Evolutionary conservation across 2,888 invertebrate genomes (phyloP), one percentile per base, ranked within the genome.

Genomic region (Callyntrura guangdongensis): DNA sequence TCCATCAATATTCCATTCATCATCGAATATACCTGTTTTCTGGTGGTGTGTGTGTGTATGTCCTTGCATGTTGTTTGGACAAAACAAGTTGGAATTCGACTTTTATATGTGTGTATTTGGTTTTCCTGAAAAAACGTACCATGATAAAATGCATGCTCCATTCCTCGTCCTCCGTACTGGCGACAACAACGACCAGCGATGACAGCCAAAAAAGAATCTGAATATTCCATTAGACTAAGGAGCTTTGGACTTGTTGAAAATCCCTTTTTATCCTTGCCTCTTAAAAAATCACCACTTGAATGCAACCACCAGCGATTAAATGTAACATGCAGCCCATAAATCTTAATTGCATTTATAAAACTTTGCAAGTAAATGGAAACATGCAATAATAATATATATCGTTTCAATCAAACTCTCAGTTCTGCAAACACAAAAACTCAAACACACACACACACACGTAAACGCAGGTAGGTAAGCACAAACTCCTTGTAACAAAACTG

Each of bases 151-250:
- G 36, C 59, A 87, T 69, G 67, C 77, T 59, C 85, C 22, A 36
- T 27, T 72, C 49, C 9, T 72, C 72, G 45, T 17, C 61, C 36
- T 89, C 61, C 47, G 45, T 59, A 27, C 45, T 82, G 20, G 81
- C 61, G 36, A 81, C 14, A 17, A 64, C 20, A 47, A 61, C 59
- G 27, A 36, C 47, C 20, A 82, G 61, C 61, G 77, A 72, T 74
- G 83, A 88, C 88, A 88, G 77, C 83, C 27, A 59, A 17, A 83
- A 17, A 83, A 74, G 74, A 83, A 89, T 89, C 83, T 83, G 83
- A 89, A 83, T 89, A 89, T 88, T 88, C 88, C 88, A 88, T 88
- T 88, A 87, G 69, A 81, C 53, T 87, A 87, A 87, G 87, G 11
- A 53, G 67, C 87, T 87, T 87, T 79, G 81, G 64, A 81, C 74